Base-by-base conservation (phyloP, 2,888 invertebrate species). In the Dolichomitus sp. region DNA sequence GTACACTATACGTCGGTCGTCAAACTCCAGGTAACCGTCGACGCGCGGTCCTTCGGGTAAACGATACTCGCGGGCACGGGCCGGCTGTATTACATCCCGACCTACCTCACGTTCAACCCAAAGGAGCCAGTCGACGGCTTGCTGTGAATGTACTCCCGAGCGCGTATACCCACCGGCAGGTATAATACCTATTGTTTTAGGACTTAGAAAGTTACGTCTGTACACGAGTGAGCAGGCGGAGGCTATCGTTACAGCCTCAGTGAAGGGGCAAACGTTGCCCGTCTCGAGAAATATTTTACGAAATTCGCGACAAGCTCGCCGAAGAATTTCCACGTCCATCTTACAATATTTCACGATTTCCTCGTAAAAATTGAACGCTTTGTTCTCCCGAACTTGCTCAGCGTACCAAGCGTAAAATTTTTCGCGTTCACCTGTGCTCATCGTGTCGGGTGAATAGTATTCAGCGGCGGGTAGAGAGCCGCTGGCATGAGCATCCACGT, bases 251-350 rank as follows among this genome's bases (percentile, higher is more conserved):
- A 33, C 33, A 33, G 33, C 7, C 33, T 33, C 33, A 4, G 17
- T 50, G 14, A 50, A 50, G 17, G 50, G 50, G 9, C 19, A 14
- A 19, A 50, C 50, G 19, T 50, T 19, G 19, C 50, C 50, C 4
- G 9, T 9, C 7, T 19, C 50, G 17, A 50, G 50, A 50, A 50
- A 50, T 4, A 50, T 50, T 19, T 50, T 50, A 19, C 50, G 19
- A 50, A 50, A 50, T 19, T 50, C 50, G 17, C 50, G 50, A 4
- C 50, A 50, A 19, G 89, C 87, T 17, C 81, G 78, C 4, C 86
- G 77, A 17, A 91, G 75, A 76, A 91, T 91, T 11, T 84, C 84
- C 0, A 91, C 90, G 45, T 87, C 85, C 4, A 73, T 45, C 6
- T 45, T 27, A 61, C 86, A 88, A 59, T 87, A 88, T 27, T 81